Base-by-base conservation (phyloP, 2,888 invertebrate genomes). In the Cephus pygmeus region DNA sequence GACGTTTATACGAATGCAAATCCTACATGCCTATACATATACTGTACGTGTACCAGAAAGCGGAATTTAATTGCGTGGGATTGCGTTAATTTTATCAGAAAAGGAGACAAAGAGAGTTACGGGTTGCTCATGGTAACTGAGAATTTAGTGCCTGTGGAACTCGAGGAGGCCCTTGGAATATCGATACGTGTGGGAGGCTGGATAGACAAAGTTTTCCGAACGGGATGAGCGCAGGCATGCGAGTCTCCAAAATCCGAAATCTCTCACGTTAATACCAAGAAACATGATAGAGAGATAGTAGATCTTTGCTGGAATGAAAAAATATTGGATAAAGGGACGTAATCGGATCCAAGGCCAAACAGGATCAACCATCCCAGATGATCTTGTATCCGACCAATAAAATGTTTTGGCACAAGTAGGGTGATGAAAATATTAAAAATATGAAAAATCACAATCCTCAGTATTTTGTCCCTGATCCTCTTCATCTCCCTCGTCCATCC, bases 401-500 rank as follows among this genome's bases (percentile, higher is more conserved):
- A 40, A 15, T 15, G 6, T 40, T 40, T 40, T 4, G 6, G 15
- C 40, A 15, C 36, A 40, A 15, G 6, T 1, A 36, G 12, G 1
- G 4, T 12, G 15, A 1, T 15, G 15, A 15, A 15, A 40, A 15
- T 15, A 12, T 15, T 2, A 1, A 40, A 40, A 40, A 15, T 6
- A 6, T 56, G 2, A 9, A 56, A 56, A 23, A 56, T 9, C 15
- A 1, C 40, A 35, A 35, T 35, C 12, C 12, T 3, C 35, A 12
- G 12, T 35, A 35, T 35, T 12, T 35, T 12, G 3, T 35, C 35
- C 35, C 35, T 35, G 3, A 12, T 3, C 35, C 35, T 35, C 35
- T 12, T 12, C 0, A 35, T 12, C 73, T 56, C 34, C 69, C 79
- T 77, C 69, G 11, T 35, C 35, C 76, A 74, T 74, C 76, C 40